phyloP scores from a whole-genome alignment of 1,140 invertebrate genomes.

The Trichomalopsis sarcophagae region DNA sequence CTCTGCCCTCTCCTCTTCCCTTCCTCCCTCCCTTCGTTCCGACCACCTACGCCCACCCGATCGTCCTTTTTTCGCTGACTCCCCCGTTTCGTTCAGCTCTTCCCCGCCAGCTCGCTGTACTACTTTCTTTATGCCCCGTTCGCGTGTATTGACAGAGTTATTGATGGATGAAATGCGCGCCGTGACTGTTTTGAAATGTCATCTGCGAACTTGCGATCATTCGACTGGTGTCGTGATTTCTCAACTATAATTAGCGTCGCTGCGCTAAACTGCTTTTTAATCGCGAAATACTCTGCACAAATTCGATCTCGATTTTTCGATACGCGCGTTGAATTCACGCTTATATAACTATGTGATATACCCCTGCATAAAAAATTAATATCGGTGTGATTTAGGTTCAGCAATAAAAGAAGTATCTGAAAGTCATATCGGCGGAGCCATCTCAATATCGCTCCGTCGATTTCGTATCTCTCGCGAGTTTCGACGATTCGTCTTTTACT shows the following conservation, averaged over 20 bases:
- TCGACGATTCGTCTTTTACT: conserved; percentile 19
- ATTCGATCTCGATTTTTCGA: too few species aligned
- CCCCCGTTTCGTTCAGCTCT: neutral
- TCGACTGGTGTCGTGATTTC: neutral
- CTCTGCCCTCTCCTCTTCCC: neutral
- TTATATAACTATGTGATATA: too few species aligned
- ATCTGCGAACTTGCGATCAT: neutral
- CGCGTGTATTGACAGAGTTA: conserved; percentile 17
- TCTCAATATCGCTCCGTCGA: conserved; percentile 1
- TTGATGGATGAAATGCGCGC: neutral
- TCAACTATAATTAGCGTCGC: too few species aligned
- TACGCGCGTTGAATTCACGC: too few species aligned
- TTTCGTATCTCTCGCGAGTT: neutral
- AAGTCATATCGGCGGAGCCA: neutral
- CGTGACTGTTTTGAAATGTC: neutral
- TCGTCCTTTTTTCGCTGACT: conserved; percentile 18
- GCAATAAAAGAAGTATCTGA: neutral
- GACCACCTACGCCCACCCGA: neutral
- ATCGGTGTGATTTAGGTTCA: neutral
- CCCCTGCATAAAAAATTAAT: neutral
- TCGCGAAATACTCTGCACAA: too few species aligned
- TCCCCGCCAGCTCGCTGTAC: neutral
- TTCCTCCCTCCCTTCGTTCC: neutral
- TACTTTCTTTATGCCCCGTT: conserved; percentile 6
- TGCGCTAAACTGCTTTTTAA: too few species aligned